These are phyloP conservation scores for Dendroctonus valens DNA, from an alignment of 1,140 invertebrate species.

Conservation along the genomic window DNA sequence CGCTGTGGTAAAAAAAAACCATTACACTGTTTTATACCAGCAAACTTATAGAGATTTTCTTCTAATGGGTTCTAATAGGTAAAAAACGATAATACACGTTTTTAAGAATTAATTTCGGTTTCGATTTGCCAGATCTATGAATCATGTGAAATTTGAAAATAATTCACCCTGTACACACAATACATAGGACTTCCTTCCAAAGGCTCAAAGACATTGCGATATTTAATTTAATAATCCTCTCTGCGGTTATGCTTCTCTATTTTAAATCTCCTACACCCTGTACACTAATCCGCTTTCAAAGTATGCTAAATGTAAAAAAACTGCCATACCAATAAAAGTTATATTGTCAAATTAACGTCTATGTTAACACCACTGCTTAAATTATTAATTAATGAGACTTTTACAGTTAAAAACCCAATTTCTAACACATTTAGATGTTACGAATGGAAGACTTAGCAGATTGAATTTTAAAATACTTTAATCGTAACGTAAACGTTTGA, in stretches of 20 bases:
- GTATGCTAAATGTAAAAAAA: conserved; percentile 12
- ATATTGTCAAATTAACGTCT: conserved; percentile 30
- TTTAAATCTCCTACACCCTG: conserved; percentile 25
- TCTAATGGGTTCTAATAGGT: background rate
- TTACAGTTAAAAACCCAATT: conserved; percentile 22
- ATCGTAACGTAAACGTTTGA: conserved; percentile 16
- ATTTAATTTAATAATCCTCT: conserved; percentile 10
- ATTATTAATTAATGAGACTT: background rate
- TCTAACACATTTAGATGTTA: conserved; percentile 7
- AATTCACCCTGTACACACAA: conserved; percentile 20
- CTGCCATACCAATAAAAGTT: conserved; percentile 2
- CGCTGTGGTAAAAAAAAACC: too few relatives aligned
- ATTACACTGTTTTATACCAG: too few relatives aligned
- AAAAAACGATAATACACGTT: background rate
- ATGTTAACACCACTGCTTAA: conserved; percentile 31
- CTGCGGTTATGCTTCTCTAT: background rate
- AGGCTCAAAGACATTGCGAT: conserved; percentile 12
- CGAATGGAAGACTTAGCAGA: conserved; percentile 28
- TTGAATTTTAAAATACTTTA: conserved; percentile 24
- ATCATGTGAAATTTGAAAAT: too few relatives aligned
- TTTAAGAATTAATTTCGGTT: too few relatives aligned
- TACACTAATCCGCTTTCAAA: conserved; percentile 21
- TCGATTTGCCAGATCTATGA: too few relatives aligned
- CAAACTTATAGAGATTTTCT: background rate
- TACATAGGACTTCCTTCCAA: conserved; percentile 1